phyloP scores from a whole-genome alignment of 2,797 vertebrate genomes.

The Nyctibius grandis region DNA sequence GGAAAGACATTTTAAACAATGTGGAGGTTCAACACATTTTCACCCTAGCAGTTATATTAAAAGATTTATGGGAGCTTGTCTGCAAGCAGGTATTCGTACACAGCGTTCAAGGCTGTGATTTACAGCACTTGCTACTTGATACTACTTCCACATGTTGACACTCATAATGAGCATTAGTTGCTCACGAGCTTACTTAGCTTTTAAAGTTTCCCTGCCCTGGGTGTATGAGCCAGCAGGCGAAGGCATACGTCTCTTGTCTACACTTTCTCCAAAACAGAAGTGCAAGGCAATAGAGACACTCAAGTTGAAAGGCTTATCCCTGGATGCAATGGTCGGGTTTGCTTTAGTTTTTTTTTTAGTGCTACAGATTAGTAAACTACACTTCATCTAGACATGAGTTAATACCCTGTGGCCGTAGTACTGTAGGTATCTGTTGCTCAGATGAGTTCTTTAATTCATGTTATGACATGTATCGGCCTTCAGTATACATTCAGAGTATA shows the following conservation, averaged over 20 bases:
- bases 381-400: neutral
- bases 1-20: neutral
- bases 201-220: neutral
- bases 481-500: neutral
- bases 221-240: neutral
- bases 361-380: neutral
- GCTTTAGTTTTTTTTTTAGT: neutral
- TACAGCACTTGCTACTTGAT: neutral
- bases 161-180: neutral
- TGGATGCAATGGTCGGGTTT: neutral
- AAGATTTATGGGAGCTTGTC: neutral
- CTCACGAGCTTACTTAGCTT: neutral
- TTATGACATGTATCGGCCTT: neutral
- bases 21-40: neutral
- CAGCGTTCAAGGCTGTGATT: neutral
- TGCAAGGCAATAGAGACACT: neutral
- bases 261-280: neutral
- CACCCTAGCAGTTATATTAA: neutral
- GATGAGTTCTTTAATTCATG: neutral
- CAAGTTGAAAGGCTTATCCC: neutral
- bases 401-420: neutral
- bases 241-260: neutral
- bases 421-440: neutral
- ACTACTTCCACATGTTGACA: neutral
- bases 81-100: neutral